phyloP scores from a whole-genome alignment of 2,888 invertebrate genomes.

The Lasioglossum vierecki region DNA sequence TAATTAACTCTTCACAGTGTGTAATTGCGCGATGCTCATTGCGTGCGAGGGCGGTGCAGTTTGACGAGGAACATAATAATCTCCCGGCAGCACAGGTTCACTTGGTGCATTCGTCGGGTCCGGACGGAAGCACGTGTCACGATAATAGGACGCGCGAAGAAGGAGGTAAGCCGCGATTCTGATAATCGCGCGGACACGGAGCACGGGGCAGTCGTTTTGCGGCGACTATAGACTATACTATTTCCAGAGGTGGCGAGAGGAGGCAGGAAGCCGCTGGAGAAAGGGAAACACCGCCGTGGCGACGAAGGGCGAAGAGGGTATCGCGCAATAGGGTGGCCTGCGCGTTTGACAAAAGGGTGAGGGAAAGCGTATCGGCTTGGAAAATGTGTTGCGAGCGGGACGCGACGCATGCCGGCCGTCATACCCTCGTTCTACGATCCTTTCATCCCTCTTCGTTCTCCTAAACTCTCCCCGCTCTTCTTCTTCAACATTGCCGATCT shows the following conservation, averaged over 20 bases:
- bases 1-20: background rate
- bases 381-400: slow-evolving; percentile 67
- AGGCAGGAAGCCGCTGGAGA: slow-evolving; percentile 46
- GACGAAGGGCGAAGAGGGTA: slow-evolving; percentile 21
- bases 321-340: slow-evolving; percentile 57
- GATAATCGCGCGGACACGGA: slow-evolving; percentile 58
- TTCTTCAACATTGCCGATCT: slow-evolving; percentile 13
- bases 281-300: slow-evolving; percentile 43
- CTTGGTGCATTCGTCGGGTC: background rate
- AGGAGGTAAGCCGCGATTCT: slow-evolving; percentile 33
- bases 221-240: slow-evolving; percentile 52
- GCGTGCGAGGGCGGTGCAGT: background rate
- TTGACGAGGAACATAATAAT: background rate
- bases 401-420: slow-evolving; percentile 28
- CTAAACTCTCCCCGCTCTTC: background rate
- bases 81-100: background rate
- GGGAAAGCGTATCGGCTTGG: slow-evolving; percentile 67
- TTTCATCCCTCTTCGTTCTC: background rate
- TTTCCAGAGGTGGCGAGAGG: slow-evolving; percentile 62
- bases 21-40: background rate
- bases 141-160: slow-evolving; percentile 22
- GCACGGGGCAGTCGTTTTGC: slow-evolving; percentile 63
- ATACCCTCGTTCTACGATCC: background rate
- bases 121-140: slow-evolving; percentile 43
- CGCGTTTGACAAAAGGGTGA: slow-evolving; percentile 55